phyloP scores from a whole-genome alignment of 1,140 invertebrate genomes.

The Ylistrum balloti region DNA sequence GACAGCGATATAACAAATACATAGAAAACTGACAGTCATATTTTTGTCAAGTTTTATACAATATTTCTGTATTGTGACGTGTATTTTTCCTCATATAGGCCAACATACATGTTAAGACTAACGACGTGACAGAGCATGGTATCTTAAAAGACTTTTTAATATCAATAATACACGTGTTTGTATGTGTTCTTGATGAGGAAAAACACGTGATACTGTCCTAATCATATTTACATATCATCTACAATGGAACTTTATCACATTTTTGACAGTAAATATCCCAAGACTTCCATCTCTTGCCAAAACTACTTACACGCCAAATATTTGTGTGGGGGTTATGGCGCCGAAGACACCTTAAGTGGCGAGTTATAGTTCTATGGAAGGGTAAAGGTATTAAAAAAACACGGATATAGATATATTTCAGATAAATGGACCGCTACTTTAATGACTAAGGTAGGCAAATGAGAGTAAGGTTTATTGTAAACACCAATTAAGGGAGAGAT shows the following conservation, averaged over 20 bases:
- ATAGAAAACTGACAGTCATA: too few species aligned
- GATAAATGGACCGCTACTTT: neutral
- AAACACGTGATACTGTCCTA: neutral
- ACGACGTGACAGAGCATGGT: neutral
- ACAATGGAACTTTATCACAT: neutral
- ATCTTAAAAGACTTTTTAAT: neutral
- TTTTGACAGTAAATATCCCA: neutral
- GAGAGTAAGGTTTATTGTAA: neutral
- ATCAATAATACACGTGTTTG: conserved; percentile 15
- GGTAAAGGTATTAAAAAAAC: neutral
- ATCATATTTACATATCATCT: neutral
- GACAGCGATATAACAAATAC: too few species aligned
- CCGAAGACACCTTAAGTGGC: neutral
- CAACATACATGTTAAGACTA: neutral
- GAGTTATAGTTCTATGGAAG: neutral
- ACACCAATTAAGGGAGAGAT: neutral
- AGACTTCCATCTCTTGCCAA: neutral
- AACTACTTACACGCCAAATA: neutral
- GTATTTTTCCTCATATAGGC: too few species aligned
- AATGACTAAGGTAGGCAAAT: neutral
- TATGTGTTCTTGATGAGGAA: neutral
- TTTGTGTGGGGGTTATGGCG: neutral
- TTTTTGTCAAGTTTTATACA: too few species aligned
- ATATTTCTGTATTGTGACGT: too few species aligned
- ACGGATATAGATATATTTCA: neutral